Evolutionary conservation across 2,797 vertebrate species (phyloP), one percentile per base, ranked within the genome.

Genomic region (Melanotaenia trifasciata): DNA sequence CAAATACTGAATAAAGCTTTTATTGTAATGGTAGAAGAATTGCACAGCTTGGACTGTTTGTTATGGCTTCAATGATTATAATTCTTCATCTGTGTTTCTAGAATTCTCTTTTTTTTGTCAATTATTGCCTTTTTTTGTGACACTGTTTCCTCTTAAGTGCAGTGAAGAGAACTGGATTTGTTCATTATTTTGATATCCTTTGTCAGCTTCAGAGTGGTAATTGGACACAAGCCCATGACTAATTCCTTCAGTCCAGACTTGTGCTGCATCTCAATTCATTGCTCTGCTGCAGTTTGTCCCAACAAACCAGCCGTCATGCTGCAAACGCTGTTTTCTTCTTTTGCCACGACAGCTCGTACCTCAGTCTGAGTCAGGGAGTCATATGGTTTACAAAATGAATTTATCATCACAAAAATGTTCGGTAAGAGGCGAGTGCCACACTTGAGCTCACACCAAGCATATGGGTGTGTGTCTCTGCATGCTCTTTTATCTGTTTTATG

Each of bases 291-390:
- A 13, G 78, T 74, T 85, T 63, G 73, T 87, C 76, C 74, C 73
- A 54, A 82, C 86, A 77, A 80, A 84, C 79, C 81, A 70, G 58
- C 63, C 66, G 68, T 62, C 30, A 8, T 10, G 69, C 83, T 53
- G 61, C 64, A 58, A 68, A 80, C n/a, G 8, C 80, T 84, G 78
- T 84, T 87, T 86, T 79, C 79, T 54, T 81, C 76, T 72, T 90
- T 92, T 89, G 74, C 85, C 81, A 89, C 86, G 87, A 85, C 85
- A 84, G 84, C 88, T 72, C 26, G 45, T 72, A 73, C 81, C 83
- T 80, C 79, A 74, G 78, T 50, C 16, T 26, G 78, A 60, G 76
- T 74, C 9, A 45, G 58, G 54, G 70, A 58, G 71, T 70, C 1
- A 36, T 47, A 20, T 18, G 47, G 70, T 84, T 81, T 79, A 50